A percentile compares a stretch with the other conserved stretches of the same genome.
phyloP scores from a whole-genome alignment of 64 coral and sea anemone genomes.

The Cladopsammia gracilis region DNA sequence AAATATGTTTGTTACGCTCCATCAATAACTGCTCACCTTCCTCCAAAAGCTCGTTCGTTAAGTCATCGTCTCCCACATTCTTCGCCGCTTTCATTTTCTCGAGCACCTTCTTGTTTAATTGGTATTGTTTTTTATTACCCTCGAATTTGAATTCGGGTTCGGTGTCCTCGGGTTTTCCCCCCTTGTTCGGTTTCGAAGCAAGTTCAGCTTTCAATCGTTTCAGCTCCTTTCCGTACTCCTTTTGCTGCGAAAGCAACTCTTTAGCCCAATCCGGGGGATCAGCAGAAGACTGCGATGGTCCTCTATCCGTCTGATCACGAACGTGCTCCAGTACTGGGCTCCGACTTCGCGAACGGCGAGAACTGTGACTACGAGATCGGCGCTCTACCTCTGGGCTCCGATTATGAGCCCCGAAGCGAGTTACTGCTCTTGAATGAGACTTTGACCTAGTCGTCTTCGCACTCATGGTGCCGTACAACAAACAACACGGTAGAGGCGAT shows the following conservation, averaged over 20 bases:
- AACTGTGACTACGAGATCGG: too few relatives aligned
- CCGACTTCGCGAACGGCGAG: too few relatives aligned
- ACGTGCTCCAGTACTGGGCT: too few relatives aligned
- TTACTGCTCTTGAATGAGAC: too few relatives aligned
- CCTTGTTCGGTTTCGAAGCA: not conserved
- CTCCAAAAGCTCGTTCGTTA: not conserved
- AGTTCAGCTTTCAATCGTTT: constrained; percentile 18
- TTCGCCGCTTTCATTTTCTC: not conserved
- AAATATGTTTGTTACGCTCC: constrained; percentile 43
- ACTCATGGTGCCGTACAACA: too few relatives aligned
- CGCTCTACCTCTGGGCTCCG: too few relatives aligned
- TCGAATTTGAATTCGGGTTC: too few relatives aligned
- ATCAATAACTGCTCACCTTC: constrained; percentile 44
- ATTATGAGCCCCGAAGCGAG: too few relatives aligned
- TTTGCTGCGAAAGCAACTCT: constrained; percentile 19
- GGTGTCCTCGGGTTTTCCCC: not conserved
- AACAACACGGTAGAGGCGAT: too few relatives aligned
- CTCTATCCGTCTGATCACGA: too few relatives aligned
- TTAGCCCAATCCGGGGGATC: constrained; percentile 2
- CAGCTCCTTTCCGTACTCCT: constrained; percentile 9
- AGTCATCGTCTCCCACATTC: not conserved
- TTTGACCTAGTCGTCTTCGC: too few relatives aligned
- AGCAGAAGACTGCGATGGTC: not conserved
- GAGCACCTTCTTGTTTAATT: constrained; percentile 16
- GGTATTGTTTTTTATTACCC: constrained; percentile 24